Percentiles rank a stretch among this genome's conserved stretches.
phyloP scores from a whole-genome alignment of 64 coral and sea anemone genomes.

The Trachythela sp. region DNA sequence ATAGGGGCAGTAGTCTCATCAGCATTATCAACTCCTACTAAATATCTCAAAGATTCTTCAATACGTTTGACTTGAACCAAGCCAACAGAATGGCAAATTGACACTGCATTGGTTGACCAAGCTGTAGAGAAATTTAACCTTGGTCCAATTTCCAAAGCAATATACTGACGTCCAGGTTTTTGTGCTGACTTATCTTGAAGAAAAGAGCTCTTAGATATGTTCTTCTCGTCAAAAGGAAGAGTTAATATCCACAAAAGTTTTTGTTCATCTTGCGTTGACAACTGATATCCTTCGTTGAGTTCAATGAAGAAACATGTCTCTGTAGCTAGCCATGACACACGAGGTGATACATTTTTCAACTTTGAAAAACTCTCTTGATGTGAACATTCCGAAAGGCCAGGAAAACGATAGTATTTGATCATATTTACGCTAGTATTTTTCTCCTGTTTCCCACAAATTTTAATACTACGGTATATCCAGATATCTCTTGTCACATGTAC shows the following conservation, averaged over 20 bases:
- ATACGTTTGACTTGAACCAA: slow-evolving; percentile 74
- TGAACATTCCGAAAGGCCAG: not conserved
- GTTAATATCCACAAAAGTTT: slow-evolving; percentile 61
- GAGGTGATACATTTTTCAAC: not conserved
- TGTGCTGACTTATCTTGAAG: slow-evolving; percentile 28
- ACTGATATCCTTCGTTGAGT: slow-evolving; percentile 39
- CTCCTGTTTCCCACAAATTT: not conserved
- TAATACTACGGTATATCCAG: not conserved
- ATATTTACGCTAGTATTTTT: not conserved
- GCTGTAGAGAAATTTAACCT: slow-evolving; percentile 96
- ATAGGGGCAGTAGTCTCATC: not conserved
- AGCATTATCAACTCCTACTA: slow-evolving; percentile 22
- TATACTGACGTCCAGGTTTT: slow-evolving; percentile 2
- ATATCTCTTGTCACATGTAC: not conserved
- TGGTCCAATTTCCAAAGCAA: slow-evolving; percentile 88
- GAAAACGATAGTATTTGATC: not conserved
- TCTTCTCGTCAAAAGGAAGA: slow-evolving; percentile 69
- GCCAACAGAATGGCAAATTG: slow-evolving; percentile 86
- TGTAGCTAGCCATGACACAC: not conserved
- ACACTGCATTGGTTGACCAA: slow-evolving; percentile 90
- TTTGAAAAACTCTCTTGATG: not conserved
- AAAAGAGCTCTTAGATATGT: slow-evolving; percentile 46
- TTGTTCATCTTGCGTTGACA: slow-evolving; percentile 41
- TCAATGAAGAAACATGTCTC: slow-evolving; percentile 76
- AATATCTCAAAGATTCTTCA: slow-evolving; percentile 66